Evolutionary conservation across 2,888 invertebrate species (phyloP).

Genomic region (Phragmatobia fuliginosa): DNA sequence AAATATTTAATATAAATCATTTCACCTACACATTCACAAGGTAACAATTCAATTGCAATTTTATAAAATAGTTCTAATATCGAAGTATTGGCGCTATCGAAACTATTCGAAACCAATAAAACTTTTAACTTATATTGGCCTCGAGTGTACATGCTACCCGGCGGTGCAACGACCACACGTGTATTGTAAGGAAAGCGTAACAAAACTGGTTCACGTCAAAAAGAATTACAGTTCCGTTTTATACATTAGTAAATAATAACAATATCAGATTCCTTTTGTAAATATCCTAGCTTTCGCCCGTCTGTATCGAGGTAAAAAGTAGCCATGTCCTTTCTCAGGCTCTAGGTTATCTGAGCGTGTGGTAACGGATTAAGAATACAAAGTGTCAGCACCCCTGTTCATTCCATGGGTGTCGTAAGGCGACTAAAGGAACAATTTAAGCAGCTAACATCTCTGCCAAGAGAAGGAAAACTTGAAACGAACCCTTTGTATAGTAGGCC

Average conservation of each 20-base stretch:
- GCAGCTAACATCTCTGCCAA: too few relatives aligned
- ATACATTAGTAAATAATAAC: not conserved
- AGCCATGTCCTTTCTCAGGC: too few relatives aligned
- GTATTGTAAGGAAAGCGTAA: constrained; percentile 69
- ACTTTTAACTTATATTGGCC: constrained; percentile 61
- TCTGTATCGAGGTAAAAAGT: too few relatives aligned
- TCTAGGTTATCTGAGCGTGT: too few relatives aligned
- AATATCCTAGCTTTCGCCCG: too few relatives aligned
- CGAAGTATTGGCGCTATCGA: constrained; percentile 46
- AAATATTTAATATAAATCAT: constrained; percentile 8
- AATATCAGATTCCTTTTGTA: too few relatives aligned
- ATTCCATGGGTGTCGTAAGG: too few relatives aligned
- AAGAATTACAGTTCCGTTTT: constrained; percentile 35
- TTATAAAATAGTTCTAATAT: constrained; percentile 54
- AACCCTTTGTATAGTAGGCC: too few relatives aligned
- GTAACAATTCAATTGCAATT: constrained; percentile 49
- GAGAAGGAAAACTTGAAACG: too few relatives aligned
- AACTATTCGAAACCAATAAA: constrained; percentile 59
- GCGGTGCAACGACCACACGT: constrained; percentile 43
- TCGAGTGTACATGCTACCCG: constrained; percentile 52
- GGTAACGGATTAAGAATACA: too few relatives aligned
- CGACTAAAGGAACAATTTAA: too few relatives aligned
- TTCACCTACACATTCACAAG: constrained; percentile 27
- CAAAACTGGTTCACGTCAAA: constrained; percentile 60
- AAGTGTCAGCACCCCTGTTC: too few relatives aligned